Base-by-base conservation (phyloP, 2,113 vertebrate genomes). In the Entosphenus tridentatus region DNA sequence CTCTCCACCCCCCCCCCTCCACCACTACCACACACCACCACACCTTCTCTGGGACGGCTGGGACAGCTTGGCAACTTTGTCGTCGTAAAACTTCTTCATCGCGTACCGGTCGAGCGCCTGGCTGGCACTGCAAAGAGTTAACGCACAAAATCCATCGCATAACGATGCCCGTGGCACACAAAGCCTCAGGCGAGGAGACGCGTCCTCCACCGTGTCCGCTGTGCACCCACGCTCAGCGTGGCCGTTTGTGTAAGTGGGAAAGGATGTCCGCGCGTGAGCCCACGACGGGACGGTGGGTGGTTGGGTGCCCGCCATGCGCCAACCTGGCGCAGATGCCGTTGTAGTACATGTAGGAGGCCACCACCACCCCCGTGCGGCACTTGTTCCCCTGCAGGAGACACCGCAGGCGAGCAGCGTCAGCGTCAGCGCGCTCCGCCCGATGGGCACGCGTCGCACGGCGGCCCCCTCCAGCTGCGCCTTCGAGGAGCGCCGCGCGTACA, bases 261-360 rank as follows among this genome's bases (percentile, higher is more conserved):
- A 39, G 39, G 5, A 39, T 39, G 39, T 39, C 39, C 39, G 39
- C 39, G 5, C 39, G 39, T 39, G 39, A 39, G 39, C 39, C 39
- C 39, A 21, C 8, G 68, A 11, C 11, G 12, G 18, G 68, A 7
- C 12, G 1, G 6, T 3, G 55, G 54, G 55, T 55, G 68, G 39
- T 5, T 39, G 21, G 62, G 62, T 65, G 62, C 21, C n/a, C 8
- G 11, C 14, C 13, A 54, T 2, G 3, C 21, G 17, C 76, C 76
- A 82, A 97, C 91, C 92, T 95, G 75, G 91, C 92, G 2, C 90
- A 96, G 77, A 96, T 96, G 80, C 95, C 95, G 81, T 90, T 96
- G 81, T 96, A 96, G 76, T 96, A 88, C 89, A 96, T 89, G 75
- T 95, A 97, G 3, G 93, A 91, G 1, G 93, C 90, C 12, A 93